Evolutionary conservation across 2,797 vertebrate genomes (phyloP), one percentile per base, ranked within the genome.

Genomic region (Pachyuromys duprasi): DNA sequence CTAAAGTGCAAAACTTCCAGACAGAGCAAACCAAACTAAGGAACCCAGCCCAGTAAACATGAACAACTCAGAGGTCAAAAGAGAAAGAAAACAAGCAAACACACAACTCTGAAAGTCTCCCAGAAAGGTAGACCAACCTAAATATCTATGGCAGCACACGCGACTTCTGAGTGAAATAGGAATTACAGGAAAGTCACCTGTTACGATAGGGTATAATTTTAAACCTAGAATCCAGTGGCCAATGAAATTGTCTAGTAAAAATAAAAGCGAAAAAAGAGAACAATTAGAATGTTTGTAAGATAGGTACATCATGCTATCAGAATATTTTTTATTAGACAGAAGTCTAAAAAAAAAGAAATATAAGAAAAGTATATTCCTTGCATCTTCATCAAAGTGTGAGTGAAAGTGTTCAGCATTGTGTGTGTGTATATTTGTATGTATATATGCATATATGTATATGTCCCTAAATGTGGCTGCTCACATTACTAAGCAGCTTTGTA

Each of bases 171-270:
- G 69, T 7, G 12, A 83, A 18, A 2, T 24, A 94, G 15, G 49
- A 45, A 62, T 75, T 3, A 62, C 0, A 84, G 78, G 80, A 91
- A 87, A 49, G 33, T 57, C 87, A 78, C 17, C 33, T 42, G 72
- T 93, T 65, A 39, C 26, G 7, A 67, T 8, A 75, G 24, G 78
- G 57, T 8, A 13, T 53, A 69, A 67, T 28, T 96, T 82, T 87
- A 95, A 93, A 78, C 82, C 39, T 53, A 86, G n/a, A 74, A 33
- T 72, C 86, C 84, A 75, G 57, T 24, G 65, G 45, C 6, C 12
- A 80, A 36, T 49, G 42, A 82, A 86, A 87, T 72, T n/a, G 95
- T 65, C 28, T 24, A 96, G 53, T 86, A 76, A 78, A 24, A 88
- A 93, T 87, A n/a, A 81, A 63, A 28, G 2, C 75, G 33, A 14